phyloP scores from a whole-genome alignment of 2,797 vertebrate species.

The Chaenodraco wilsoni region DNA sequence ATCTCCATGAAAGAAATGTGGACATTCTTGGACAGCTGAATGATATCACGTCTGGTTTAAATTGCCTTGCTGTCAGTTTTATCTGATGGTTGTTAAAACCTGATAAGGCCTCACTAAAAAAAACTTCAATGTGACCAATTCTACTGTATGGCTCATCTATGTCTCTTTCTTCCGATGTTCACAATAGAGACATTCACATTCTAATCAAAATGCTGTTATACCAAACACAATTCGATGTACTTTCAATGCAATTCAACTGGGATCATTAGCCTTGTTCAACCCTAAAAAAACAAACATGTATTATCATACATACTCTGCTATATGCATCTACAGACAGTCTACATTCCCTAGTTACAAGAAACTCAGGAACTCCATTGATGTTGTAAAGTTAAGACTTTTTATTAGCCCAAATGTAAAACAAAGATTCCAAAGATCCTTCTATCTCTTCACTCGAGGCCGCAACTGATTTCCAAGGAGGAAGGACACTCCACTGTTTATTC shows the following conservation, averaged over 20 bases:
- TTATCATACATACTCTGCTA: conserved; percentile 1
- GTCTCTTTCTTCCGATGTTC: conserved; percentile 20
- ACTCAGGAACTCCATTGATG: background rate
- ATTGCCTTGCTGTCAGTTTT: conserved; percentile 81
- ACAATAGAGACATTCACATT: conserved; percentile 41
- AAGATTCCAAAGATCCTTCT: conserved; percentile 1
- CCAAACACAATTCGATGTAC: background rate
- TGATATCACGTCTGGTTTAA: conserved; percentile 70
- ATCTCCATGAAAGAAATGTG: conserved; percentile 53
- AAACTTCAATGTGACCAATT: conserved; percentile 40
- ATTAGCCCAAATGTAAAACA: background rate
- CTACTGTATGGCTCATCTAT: conserved; percentile 13
- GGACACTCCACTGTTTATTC: background rate
- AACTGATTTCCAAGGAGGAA: background rate
- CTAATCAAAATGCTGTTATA: conserved; percentile 13
- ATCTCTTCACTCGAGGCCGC: conserved; percentile 1
- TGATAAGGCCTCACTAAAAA: conserved; percentile 53
- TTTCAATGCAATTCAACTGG: too few species aligned
- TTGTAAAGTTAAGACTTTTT: background rate
- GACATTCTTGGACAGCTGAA: conserved; percentile 56
- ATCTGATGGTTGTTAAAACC: conserved; percentile 85
- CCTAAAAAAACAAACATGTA: background rate
- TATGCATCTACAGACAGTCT: background rate
- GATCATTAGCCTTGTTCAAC: conserved; percentile 5
- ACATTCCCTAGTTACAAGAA: background rate